These are phyloP conservation scores for Phalacrocorax aristotelis DNA, from an alignment of 2,113 vertebrate species.

Conservation along the genomic window DNA sequence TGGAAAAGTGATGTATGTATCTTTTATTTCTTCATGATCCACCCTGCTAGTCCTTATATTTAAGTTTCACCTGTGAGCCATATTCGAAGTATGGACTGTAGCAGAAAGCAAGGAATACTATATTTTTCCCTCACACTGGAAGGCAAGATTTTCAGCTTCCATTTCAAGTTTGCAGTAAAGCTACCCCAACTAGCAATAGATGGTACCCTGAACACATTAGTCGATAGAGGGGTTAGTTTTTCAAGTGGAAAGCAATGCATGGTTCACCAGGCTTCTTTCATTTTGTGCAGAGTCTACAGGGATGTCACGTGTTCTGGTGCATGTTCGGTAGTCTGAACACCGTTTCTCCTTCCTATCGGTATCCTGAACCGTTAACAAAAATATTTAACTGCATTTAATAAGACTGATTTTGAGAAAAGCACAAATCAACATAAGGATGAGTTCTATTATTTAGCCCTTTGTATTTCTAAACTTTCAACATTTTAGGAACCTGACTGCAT, in stretches of 20 bases:
- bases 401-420: not conserved
- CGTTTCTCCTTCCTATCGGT: not conserved
- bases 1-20: not conserved
- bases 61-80: not conserved
- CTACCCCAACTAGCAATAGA: not conserved
- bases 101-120: not conserved
- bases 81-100: not conserved
- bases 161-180: not conserved
- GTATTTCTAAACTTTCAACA: not conserved
- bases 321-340: not conserved
- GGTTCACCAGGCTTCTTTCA: not conserved
- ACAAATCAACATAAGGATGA: not conserved
- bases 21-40: not conserved
- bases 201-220: not conserved
- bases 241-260: not conserved
- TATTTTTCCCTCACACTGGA: not conserved
- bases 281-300: not conserved
- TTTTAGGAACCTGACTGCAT: not conserved
- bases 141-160: not conserved
- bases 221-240: not conserved
- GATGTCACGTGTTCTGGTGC: not conserved
- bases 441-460: not conserved
- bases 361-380: not conserved
- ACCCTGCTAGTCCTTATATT: not conserved
- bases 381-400: not conserved